Conservation (phyloP, 2,888 invertebrate species). For the Galerucella pusilla region DNA sequence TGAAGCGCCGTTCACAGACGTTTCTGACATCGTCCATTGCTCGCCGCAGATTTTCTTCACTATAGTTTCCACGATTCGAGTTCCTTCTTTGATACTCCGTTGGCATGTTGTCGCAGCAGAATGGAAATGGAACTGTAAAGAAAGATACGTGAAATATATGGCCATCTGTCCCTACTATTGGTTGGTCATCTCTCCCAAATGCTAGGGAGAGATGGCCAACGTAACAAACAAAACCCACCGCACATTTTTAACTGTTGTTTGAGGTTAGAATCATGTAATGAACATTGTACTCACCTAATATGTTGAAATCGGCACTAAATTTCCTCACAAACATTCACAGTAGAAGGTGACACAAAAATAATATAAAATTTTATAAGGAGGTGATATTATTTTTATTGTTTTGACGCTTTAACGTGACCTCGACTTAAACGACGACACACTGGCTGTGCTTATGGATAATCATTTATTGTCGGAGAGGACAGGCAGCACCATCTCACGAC, state of each 20-base stretch:
- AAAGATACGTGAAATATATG: neutral
- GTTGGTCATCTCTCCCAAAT: neutral
- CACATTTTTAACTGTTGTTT: neutral
- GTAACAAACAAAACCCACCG: neutral
- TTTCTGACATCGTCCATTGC: slow-evolving; percentile 20
- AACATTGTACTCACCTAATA: neutral
- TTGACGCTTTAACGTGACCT: neutral
- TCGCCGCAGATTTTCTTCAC: slow-evolving; percentile 15
- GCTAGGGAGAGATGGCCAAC: neutral
- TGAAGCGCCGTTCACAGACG: slow-evolving; percentile 16
- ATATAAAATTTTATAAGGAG: neutral
- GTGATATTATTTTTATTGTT: neutral
- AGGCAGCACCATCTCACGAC: too few relatives aligned
- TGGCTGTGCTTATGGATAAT: neutral
- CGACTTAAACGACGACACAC: neutral
- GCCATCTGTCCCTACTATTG: neutral
- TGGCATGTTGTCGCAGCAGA: too few relatives aligned
- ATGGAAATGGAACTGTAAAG: neutral
- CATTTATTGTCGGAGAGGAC: too few relatives aligned
- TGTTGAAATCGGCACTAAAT: neutral
- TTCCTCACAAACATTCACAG: neutral
- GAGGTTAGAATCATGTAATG: neutral
- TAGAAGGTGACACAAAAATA: neutral
- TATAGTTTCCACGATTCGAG: slow-evolving; percentile 18
- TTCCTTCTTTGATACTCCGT: neutral